Base-by-base conservation (phyloP, 2,113 vertebrate species). In the Laticauda laticaudata region DNA sequence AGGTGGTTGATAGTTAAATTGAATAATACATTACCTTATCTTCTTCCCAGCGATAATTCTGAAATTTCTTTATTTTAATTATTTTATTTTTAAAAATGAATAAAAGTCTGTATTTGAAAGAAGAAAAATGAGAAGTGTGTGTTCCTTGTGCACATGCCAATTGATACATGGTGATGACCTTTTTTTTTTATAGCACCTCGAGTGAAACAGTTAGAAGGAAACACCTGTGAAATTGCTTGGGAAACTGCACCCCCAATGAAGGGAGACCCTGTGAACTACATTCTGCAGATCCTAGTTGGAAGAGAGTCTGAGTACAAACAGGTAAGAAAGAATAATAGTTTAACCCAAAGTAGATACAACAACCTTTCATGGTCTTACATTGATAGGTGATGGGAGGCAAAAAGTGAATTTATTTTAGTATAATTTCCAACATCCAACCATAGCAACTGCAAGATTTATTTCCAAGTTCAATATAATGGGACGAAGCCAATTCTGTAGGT, bases 301-400 rank as follows among this genome's bases (percentile, higher is more conserved):
- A 98, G 98, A 95, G 99, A 99, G 95, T 98, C 99, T 0, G 99
- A 99, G 94, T 99, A 99, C 96, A 99, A 99, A 97, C 99, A 99
- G 99, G 99, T 99, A 97, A 56, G 98, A 89, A 86, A 85, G 10
- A 24, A 2, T 39, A 29, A 81, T 0, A 75, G 0, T 59, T 95
- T 93, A 93, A 45, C n/a, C 21, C 53, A n/a, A 90, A 51, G 43
- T 48, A 39, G 21, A 57, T 57, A 89, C 23, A 34, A 34, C 54
- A 45, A 24, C 0, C 34, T 39, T 57, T 1, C 24, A 11, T 51
- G n/a, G 48, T n/a, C 29, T 34, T 61, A 24, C 48, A 45, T 53
- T 39, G 88, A 43, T 81, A 43, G 34, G 1, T 21, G 34, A 43
- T 43, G 34, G 15, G 34, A 21, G 3, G 75, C 15, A 43, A 39